Evolutionary conservation across 2,888 invertebrate species (phyloP), one percentile per base, ranked within the genome.

Genomic region (Silvanus unidentatus): DNA sequence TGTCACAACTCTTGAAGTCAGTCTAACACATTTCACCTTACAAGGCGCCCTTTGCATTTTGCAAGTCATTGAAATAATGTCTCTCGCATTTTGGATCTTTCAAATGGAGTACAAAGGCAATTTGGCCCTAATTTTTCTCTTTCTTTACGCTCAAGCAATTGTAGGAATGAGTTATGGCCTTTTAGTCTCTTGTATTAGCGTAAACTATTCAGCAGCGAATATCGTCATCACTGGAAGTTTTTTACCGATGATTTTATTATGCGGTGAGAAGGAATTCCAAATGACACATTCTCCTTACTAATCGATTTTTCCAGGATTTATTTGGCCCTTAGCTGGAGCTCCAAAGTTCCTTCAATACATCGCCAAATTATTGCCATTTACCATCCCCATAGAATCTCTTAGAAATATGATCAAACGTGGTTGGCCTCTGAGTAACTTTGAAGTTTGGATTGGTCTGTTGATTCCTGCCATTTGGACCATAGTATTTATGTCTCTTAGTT

Each of bases 121-220:
- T 1, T 60, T 83, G 13, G 44, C 74, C 1, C 73, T 79, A 27
- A 78, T 86, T n/a, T 76, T 81, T n/a, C 51, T 72, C 0, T 62
- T 92, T 40, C 71, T 87, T 2, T 76, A 87, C 51, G 71, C 89
- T 52, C 79, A 84, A 55, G 92, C 91, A 1, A 73, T 90, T 41
- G 82, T 84, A 58, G 94, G 93, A 46, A 90, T 94, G 89, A 80
- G 84, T 61, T 88, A 86, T 64, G 92, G n/a, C 30, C 85, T 94
- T 63, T 77, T 90, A 29, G 83, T 93, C 40, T 91, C 93, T 0
- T 81, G 89, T 0, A 73, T 86, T 53, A 88, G 88, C 61, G 78
- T 80, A 14, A 84, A 86, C 16, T 89, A 91, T 57, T 83, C 83
- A 0, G 77, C 86, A 59, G 86, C 92, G 0, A 89, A 92, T 75